Conservation (phyloP, 2,113 vertebrate genomes). For the Cryptotis parvus region DNA sequence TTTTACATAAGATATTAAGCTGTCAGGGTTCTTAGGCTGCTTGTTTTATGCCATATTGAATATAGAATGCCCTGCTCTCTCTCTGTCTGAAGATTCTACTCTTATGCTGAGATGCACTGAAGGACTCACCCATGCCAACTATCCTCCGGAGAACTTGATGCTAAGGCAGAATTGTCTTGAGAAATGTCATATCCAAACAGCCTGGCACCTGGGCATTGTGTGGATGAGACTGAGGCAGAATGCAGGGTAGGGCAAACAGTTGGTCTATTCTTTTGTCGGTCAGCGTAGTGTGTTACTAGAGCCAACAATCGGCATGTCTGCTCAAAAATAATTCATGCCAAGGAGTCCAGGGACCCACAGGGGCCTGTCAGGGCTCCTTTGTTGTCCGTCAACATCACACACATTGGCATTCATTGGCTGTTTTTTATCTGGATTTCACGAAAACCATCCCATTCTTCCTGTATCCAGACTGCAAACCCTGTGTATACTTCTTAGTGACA, state of each 20-base stretch:
- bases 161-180: constrained; percentile 26
- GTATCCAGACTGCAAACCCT: neutral
- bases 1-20: constrained; percentile 45
- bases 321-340: neutral
- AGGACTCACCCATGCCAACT: neutral
- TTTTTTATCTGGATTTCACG: neutral
- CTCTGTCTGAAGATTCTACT: constrained; percentile 17
- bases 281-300: neutral
- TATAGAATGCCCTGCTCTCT: constrained; percentile 39
- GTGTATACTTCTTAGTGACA: neutral
- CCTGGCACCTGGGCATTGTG: neutral
- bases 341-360: neutral
- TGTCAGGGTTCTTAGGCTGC: constrained; percentile 15
- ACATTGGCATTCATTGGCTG: neutral
- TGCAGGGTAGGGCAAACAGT: neutral
- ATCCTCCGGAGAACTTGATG: neutral
- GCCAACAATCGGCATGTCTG: neutral
- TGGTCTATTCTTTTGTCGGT: neutral
- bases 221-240: neutral
- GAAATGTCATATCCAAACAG: constrained; percentile 25
- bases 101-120: constrained; percentile 25
- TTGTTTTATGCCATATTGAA: constrained; percentile 27
- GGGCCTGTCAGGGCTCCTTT: neutral
- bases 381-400: neutral
- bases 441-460: neutral